These are phyloP conservation scores for Drosophila kambysellisi DNA, from an alignment of 2,888 invertebrate species.

Conservation along the genomic window DNA sequence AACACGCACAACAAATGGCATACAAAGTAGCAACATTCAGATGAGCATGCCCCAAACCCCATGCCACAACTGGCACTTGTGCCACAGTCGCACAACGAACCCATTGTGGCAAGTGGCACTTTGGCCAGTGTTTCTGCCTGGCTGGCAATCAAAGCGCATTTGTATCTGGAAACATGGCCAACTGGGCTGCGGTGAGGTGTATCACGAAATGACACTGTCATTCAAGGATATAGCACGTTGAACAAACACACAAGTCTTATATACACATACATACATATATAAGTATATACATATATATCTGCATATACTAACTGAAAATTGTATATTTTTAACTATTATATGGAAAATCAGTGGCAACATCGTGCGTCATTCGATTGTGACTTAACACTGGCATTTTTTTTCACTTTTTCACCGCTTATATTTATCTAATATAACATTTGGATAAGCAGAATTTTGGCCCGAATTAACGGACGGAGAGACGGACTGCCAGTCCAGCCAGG, in stretches of 20 bases:
- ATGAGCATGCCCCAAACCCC: constrained; percentile 15
- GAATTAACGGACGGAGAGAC: constrained; percentile 35
- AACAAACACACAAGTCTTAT: constrained; percentile 26
- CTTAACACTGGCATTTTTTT: constrained; percentile 45
- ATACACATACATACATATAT: not conserved
- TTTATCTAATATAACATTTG: constrained; percentile 60
- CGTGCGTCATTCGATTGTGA: constrained; percentile 79
- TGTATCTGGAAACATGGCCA: constrained; percentile 47
- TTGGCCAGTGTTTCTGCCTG: constrained; percentile 17
- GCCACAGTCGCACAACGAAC: constrained; percentile 66
- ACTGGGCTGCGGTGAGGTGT: constrained; percentile 27
- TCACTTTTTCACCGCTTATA: constrained; percentile 51
- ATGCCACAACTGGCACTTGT: constrained; percentile 49
- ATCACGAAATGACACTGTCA: constrained; percentile 48
- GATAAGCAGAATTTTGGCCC: constrained; percentile 55
- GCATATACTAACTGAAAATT: constrained; percentile 14
- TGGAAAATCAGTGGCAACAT: constrained; percentile 49
- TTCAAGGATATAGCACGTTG: constrained; percentile 59
- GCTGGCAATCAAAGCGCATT: constrained; percentile 71
- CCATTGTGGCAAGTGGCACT: constrained; percentile 60
- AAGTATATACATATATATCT: not conserved
- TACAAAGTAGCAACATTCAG: constrained; percentile 54
- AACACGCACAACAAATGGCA: constrained; percentile 65
- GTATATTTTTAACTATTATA: constrained; percentile 43
- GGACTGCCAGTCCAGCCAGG: not conserved